Evolutionary conservation across 1,140 invertebrate species (phyloP).

Genomic region (Ptiloglossa arizonensis): DNA sequence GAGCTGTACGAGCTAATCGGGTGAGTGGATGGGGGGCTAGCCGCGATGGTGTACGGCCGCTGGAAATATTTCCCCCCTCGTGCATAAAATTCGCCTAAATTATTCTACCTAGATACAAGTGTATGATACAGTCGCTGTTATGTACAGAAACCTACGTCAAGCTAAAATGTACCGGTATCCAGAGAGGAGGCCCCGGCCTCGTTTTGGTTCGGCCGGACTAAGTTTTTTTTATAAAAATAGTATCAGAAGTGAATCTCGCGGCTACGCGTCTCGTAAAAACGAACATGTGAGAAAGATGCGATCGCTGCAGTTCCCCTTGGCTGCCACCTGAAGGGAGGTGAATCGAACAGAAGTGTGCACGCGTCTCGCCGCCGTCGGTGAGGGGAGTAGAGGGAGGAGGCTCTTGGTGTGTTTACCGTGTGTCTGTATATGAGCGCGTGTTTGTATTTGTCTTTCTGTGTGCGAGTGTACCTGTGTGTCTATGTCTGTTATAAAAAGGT

Average conservation of each 20-base stretch:
- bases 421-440: not conserved
- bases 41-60: not conserved
- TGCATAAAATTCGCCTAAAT: constrained; percentile 19
- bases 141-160: constrained; percentile 52
- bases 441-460: not conserved
- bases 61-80: no score
- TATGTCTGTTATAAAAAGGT: constrained; percentile 32
- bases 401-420: no score
- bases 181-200: not conserved
- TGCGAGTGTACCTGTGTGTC: not conserved
- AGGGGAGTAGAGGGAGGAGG: no score
- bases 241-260: constrained; percentile 49
- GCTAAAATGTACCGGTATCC: constrained; percentile 1
- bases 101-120: constrained; percentile 44
- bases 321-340: not conserved
- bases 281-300: constrained; percentile 23
- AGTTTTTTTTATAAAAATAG: constrained; percentile 70
- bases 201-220: not conserved
- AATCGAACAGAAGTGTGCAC: constrained; percentile 1
- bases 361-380: not conserved
- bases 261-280: constrained; percentile 43
- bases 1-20: constrained; percentile 11
- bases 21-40: no score
- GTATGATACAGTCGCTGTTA: no score
- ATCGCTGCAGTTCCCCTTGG: not conserved